Evolutionary conservation across 2,797 vertebrate species (phyloP), one percentile per base, ranked within the genome.

Genomic region (Lacerta bilineata): DNA sequence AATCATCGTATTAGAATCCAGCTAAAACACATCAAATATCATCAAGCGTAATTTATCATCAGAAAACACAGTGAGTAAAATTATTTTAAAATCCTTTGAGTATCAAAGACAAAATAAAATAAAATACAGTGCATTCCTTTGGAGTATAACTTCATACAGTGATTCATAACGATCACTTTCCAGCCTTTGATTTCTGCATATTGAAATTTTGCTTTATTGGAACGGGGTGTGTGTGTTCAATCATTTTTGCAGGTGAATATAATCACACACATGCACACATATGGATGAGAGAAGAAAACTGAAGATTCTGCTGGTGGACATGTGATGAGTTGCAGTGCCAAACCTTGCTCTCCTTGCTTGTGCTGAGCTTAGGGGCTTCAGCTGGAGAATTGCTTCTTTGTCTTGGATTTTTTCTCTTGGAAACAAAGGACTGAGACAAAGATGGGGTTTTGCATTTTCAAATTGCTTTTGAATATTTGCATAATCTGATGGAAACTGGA

Each of bases 31-130:
- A 95, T 94, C 87, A 95, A 93, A 93, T 91, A 68, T 2, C 71
- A 95, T 96, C 94, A 94, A 91, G 87, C 85, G 92, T 91, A 90
- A 91, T 94, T 96, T 96, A 95, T 95, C 95, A 95, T 94, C 93
- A 94, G 93, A 95, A 94, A 95, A 86, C 91, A 93, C 93, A 92
- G 82, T 84, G 93, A 94, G 91, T 87, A 87, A 94, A 89, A 93
- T 91, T 93, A 93, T 93, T 55, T 95, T 94, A 93, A 95, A 95
- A 91, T 59, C 39, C 90, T 95, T 92, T 93, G 95, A 95, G 90
- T 95, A 93, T 93, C 92, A 93, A 95, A 95, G 91, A 91, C 93
- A 94, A 93, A 85, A 72, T 33, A 33, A 71, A 69, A 69, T 29
- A 69, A 29, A 90, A 90, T 93, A 80, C 78, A 92, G 85, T 69